Evolutionary conservation across 2,113 vertebrate species (phyloP).

Genomic region (Pongo pygmaeus): DNA sequence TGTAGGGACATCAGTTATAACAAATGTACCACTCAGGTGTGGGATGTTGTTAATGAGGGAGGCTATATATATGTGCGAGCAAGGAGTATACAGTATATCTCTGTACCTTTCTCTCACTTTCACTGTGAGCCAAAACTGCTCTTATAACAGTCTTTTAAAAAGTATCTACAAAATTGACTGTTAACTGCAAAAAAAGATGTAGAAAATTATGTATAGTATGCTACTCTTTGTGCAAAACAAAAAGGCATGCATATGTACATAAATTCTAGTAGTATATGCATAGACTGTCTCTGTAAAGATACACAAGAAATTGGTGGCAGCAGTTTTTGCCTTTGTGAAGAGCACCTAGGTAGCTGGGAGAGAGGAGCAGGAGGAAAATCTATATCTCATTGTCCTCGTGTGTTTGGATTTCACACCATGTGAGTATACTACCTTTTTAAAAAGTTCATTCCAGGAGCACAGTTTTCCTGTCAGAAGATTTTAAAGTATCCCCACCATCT

Average conservation of each 20-base stretch:
- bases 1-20: background rate
- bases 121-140: background rate
- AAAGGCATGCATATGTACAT: background rate
- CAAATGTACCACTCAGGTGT: background rate
- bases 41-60: background rate
- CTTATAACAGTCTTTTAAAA: background rate
- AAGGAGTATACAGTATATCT: background rate
- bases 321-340: background rate
- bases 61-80: background rate
- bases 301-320: background rate
- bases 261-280: background rate
- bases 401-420: background rate
- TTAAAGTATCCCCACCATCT: conserved; percentile 1
- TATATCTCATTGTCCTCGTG: background rate
- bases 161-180: background rate
- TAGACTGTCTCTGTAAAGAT: conserved; percentile 10
- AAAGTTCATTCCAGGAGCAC: background rate
- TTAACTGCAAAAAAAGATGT: background rate
- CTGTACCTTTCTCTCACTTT: background rate
- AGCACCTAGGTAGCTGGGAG: background rate
- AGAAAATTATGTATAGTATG: background rate
- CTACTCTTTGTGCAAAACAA: conserved; percentile 31
- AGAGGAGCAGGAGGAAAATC: background rate
- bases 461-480: conserved; percentile 17
- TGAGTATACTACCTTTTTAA: background rate